Conservation (phyloP, 2,113 vertebrate genomes). For the Anguilla rostrata region DNA sequence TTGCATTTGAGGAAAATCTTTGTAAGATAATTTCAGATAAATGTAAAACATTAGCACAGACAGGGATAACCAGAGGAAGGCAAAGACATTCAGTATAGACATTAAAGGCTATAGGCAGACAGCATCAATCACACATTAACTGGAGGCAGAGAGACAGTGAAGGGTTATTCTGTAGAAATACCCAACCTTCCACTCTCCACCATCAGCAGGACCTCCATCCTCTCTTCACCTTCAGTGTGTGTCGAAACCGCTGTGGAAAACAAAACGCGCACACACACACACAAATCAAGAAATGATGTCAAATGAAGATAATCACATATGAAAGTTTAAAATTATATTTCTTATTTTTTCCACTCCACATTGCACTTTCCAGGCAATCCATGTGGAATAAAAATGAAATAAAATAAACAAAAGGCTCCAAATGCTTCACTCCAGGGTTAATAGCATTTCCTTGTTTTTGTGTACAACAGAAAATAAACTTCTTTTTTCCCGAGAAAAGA, state of each 20-base stretch:
- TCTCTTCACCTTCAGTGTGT: conserved; percentile 83
- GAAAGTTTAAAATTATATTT: neutral
- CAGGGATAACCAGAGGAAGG: neutral
- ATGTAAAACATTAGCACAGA: neutral
- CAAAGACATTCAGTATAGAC: neutral
- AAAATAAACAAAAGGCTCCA: neutral
- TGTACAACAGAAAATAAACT: neutral
- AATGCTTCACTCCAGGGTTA: neutral
- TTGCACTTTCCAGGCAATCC: neutral
- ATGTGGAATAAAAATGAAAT: neutral
- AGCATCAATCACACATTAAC: neutral
- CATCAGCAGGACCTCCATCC: conserved; percentile 84
- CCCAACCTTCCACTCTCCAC: conserved; percentile 91
- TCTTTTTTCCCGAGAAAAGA: neutral
- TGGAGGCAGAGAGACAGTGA: neutral
- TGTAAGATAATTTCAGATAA: too few relatives aligned
- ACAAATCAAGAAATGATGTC: neutral
- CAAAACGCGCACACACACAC: neutral
- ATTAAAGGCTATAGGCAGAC: neutral
- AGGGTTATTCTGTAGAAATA: neutral
- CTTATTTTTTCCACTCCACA: neutral
- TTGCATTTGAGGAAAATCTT: too few relatives aligned
- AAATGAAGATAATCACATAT: too few relatives aligned
- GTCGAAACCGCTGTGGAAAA: conserved; percentile 78
- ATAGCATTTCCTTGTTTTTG: neutral